These are phyloP conservation scores for Saccostrea glomerata DNA, from an alignment of 1,140 invertebrate species.

Conservation along the genomic window DNA sequence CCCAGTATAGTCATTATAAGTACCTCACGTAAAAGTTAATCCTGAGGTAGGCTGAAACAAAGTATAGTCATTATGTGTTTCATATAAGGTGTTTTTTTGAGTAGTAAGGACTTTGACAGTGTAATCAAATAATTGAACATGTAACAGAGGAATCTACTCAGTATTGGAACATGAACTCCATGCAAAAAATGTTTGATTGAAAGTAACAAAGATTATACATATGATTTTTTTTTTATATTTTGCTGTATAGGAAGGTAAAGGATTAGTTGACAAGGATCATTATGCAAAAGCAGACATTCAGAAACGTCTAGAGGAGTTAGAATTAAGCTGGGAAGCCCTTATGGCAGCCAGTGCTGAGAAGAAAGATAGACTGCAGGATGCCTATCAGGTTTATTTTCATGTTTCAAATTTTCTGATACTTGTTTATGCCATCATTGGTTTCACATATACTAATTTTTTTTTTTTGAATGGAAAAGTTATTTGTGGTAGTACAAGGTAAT, in stretches of 20 bases:
- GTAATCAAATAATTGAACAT: neutral
- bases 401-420: neutral
- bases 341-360: constrained; percentile 95
- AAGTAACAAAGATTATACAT: too few relatives aligned
- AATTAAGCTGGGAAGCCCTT: constrained; percentile 93
- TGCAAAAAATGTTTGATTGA: too few relatives aligned
- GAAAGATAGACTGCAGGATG: constrained; percentile 92
- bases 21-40: neutral
- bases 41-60: too few relatives aligned
- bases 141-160: too few relatives aligned
- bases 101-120: neutral
- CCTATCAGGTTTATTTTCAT: constrained; percentile 78
- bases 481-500: too few relatives aligned
- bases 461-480: too few relatives aligned
- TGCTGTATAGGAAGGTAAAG: constrained; percentile 83
- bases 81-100: neutral
- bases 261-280: constrained; percentile 88
- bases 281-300: constrained; percentile 87
- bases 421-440: too few relatives aligned
- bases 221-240: neutral
- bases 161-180: too few relatives aligned
- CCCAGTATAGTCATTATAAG: neutral
- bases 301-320: constrained; percentile 93
- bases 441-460: too few relatives aligned
- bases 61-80: neutral